Evolutionary conservation across 2,888 invertebrate species (phyloP).

Genomic region (Suillia variegata): DNA sequence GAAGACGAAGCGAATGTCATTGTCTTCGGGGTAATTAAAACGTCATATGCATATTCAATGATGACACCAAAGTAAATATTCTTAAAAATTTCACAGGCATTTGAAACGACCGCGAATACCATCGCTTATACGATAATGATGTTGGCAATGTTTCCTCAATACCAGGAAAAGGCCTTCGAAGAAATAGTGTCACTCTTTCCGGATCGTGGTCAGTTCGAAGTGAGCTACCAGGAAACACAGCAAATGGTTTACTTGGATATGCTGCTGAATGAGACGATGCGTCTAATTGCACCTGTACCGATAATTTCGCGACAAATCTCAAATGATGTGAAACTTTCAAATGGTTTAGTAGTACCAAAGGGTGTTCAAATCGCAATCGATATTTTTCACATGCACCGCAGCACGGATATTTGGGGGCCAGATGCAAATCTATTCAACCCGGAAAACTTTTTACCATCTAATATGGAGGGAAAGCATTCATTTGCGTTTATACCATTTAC

Average conservation of each 20-base stretch:
- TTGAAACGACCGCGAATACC: constrained; percentile 57
- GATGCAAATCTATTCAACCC: constrained; percentile 57
- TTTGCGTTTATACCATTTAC: constrained; percentile 57
- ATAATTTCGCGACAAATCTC: constrained; percentile 46
- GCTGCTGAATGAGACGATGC: constrained; percentile 55
- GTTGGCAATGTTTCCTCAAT: constrained; percentile 53
- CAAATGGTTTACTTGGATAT: constrained; percentile 54
- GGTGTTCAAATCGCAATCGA: constrained; percentile 53
- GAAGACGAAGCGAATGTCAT: constrained; percentile 53
- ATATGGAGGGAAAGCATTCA: constrained; percentile 51
- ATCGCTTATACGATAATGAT: constrained; percentile 44
- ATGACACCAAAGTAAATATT: not conserved
- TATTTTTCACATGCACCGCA: constrained; percentile 56
- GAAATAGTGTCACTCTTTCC: constrained; percentile 47
- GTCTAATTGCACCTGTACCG: constrained; percentile 54
- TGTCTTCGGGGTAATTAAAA: constrained; percentile 52
- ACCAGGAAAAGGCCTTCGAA: constrained; percentile 50
- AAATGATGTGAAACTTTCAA: constrained; percentile 43
- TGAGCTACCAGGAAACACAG: constrained; percentile 46
- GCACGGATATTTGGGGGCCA: constrained; percentile 53
- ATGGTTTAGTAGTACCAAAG: constrained; percentile 47
- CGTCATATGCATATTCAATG: too few relatives aligned
- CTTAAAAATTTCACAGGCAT: constrained; percentile 38
- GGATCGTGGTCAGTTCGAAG: constrained; percentile 38
- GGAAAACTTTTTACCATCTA: constrained; percentile 54